Evolutionary conservation across 2,113 vertebrate genomes (phyloP).

Genomic region (Stegostoma tigrinum): DNA sequence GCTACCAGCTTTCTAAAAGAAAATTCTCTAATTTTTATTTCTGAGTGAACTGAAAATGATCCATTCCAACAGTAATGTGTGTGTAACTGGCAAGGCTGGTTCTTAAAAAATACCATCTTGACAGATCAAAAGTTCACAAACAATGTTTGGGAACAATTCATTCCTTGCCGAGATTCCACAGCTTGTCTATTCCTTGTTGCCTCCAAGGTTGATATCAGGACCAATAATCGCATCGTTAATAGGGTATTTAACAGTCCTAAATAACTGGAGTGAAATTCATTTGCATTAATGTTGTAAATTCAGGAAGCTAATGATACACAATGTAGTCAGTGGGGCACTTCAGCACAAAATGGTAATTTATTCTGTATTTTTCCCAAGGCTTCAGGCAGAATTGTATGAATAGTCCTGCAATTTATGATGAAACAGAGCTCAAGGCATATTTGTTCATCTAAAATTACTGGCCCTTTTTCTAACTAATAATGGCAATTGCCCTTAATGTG

Average conservation of each 20-base stretch:
- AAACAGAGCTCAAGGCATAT: not conserved
- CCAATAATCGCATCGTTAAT: not conserved
- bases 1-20: too few relatives aligned
- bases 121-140: not conserved
- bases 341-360: not conserved
- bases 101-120: not conserved
- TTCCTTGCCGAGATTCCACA: not conserved
- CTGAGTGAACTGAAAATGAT: not conserved
- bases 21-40: not conserved
- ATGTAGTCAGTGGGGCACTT: not conserved
- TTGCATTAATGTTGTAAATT: not conserved
- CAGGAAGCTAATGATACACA: not conserved
- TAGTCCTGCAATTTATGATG: not conserved
- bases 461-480: not conserved
- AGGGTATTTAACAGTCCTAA: not conserved
- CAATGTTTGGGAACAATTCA: not conserved
- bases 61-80: not conserved
- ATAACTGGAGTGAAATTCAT: not conserved
- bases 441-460: not conserved
- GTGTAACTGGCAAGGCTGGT: not conserved
- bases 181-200: not conserved
- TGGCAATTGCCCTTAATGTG: not conserved
- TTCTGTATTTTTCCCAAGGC: not conserved
- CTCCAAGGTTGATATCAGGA: not conserved
- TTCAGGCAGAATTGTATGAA: not conserved